Evolutionary conservation across 2,797 vertebrate species (phyloP), one percentile per base, ranked within the genome.

Genomic region (Lateolabrax maculatus): DNA sequence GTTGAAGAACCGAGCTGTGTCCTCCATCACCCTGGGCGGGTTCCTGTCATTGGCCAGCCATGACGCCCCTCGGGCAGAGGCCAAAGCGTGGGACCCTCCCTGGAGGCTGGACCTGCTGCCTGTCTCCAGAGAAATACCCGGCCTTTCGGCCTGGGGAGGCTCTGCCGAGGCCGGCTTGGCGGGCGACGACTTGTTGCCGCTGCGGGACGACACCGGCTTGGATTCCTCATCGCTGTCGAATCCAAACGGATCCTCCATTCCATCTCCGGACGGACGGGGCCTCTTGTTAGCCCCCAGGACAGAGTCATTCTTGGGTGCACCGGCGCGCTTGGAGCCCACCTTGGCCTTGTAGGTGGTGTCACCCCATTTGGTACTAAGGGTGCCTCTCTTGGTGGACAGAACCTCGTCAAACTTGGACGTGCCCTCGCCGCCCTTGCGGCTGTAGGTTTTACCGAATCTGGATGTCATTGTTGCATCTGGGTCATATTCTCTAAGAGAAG

Each of bases 391-490:
- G 91, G 97, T 98, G 84, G 98, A 98, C 93, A 99, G 96, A 18
- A 99, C 97, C 93, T 99, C 98, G 6, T 99, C 98, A 37, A 99
- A 99, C 94, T 99, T 99, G 85, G 98, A 99, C 87, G 95, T 97
- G 92, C 97, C 97, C 75, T 98, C 97, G 75, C 98, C 97, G 75
- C 96, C 97, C 94, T 98, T 99, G 77, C 98, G 97, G 96, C 98
- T 99, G 90, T 99, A 99, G 90, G 98, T 99, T 97, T 99, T 99
- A 93, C 98, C 98, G 93, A 99, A 98, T 97, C 98, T 96, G 89
- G 98, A 99, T 90, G 98, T 99, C 98, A 99, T 99, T 98, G 97
- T 99, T 96, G 96, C 95, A 94, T 95, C 92, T 97, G 97, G 97
- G 95, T 98, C 98, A 99, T 99, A 98, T 99, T 99, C 97, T 95